Base-by-base conservation (phyloP, 1,140 invertebrate genomes). In the Cephus cinctus region DNA sequence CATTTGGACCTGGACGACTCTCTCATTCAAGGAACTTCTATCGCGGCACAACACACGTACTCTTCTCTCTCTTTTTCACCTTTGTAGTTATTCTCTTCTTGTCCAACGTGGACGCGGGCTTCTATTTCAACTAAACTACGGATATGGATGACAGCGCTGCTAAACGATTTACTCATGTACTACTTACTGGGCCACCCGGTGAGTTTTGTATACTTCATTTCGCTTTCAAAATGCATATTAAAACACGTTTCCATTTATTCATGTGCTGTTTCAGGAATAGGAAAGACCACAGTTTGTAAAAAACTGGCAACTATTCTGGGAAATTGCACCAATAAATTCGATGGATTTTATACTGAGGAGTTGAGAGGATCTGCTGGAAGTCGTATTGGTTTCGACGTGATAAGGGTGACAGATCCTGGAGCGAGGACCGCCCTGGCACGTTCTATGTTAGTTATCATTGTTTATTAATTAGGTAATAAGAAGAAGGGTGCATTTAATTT, bases 271-370 rank as follows among this genome's bases (percentile, higher is more conserved):
- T 14, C 35, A 83, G 82, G 83, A 25, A 74, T 83, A 38, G 84
- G 84, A 23, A 86, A 86, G 63, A 85, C 83, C 19, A 84, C 83
- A 11, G 42, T 85, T 8, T 74, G 82, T 23, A 77, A 79, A 57
- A 80, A 81, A 54, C 46, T 80, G 14, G 63, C 61, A 48, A 54
- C 72, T 9, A 30, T 57, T 5, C 41, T 81, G 4, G 60, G 76
- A 34, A 59, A 69, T 36, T 51, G 53, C 31, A 63, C 67, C 31
- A 44, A 74, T 25, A 52, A 54, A 15, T 44, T 75, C n/a, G 62
- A 76, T 57, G 85, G 83, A 14, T 86, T 86, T 71, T 81, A 81
- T 46, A 86, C 84, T 0, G 81, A 84, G 67, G 84, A 86, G 71
- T 59, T 83, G 2, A 63, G 81, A 36, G 63, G 72, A 41, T 50